Base-by-base conservation (phyloP, 2,888 invertebrate genomes). In the Scaptomyza cyrtandrae region DNA sequence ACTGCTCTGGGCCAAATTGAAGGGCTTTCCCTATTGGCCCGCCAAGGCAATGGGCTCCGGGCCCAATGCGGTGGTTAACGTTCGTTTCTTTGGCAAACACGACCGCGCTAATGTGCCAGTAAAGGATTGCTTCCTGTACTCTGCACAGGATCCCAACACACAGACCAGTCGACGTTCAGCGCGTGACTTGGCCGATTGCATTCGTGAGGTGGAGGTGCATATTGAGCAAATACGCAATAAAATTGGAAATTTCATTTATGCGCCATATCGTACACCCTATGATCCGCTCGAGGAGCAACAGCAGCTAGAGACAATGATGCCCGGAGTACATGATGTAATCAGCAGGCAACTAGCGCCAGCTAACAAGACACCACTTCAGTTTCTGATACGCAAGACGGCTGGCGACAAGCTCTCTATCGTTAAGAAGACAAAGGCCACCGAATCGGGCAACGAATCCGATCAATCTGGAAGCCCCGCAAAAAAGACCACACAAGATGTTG, bases 21-120 rank as follows among this genome's bases (percentile, higher is more conserved):
- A 98, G 93, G 98, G 95, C 92, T 99, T 98, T 89, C 99, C 99
- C 0, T 98, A 96, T 92, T 99, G 99, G 99, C 99, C 99, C 0
- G 98, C 98, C 0, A 99, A 99, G 92, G 97, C 96, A 0, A 96
- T 97, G 96, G 94, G 95, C 0, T 92, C 94, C 7, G 95, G 94
- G 62, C 93, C 93, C 24, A 92, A 94, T 9, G 95, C 95, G 0
- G 92, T 94, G 81, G 97, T 98, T 0, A 98, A 98, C 92, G 98
- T 98, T 3, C 93, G 98, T 2, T 99, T 99, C 93, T 99, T 99
- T 92, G 98, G 98, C 0, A 97, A 96, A 16, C 98, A 99, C 92
- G 98, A 98, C 92, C 94, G 97, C 58, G 97, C 98, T 6, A 97
- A 98, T 97, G 96, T 98, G 13, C 95, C 96, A 0, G 94, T 95